Conservation (phyloP, 2,888 invertebrate genomes). For the Neelides folsomi region DNA sequence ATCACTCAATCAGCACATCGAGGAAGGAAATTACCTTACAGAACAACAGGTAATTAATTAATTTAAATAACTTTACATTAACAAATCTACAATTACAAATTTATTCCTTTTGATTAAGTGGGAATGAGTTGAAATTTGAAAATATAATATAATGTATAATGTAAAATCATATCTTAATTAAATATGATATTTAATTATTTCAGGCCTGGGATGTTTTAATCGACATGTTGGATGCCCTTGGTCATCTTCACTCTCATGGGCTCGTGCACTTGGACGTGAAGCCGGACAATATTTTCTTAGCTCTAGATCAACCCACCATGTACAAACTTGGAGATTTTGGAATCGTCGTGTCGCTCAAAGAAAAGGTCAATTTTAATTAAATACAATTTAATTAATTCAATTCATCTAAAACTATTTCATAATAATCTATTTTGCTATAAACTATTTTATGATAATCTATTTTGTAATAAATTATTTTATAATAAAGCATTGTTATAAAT, state of each 20-base stretch:
- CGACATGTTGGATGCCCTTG: slow-evolving; percentile 44
- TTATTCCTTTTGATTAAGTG: slow-evolving; percentile 1
- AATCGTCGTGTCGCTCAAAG: slow-evolving; percentile 50
- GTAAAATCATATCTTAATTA: slow-evolving; percentile 4
- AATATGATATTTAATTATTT: slow-evolving; percentile 5
- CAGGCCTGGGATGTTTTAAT: slow-evolving; percentile 31
- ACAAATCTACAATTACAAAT: slow-evolving; percentile 1
- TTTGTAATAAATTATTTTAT: too few species aligned
- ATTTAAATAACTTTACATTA: background rate
- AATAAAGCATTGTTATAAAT: too few species aligned
- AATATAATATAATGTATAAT: background rate
- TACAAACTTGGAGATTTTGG: slow-evolving; percentile 67
- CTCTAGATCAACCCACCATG: slow-evolving; percentile 43
- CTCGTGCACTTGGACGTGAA: slow-evolving; percentile 64
- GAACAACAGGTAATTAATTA: slow-evolving; percentile 15
- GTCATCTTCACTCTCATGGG: slow-evolving; percentile 53
- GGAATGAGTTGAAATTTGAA: background rate
- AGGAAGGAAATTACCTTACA: slow-evolving; percentile 20
- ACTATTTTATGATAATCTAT: too few species aligned
- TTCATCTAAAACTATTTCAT: too few species aligned
- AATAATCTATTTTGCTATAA: too few species aligned
- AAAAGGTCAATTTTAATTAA: slow-evolving; percentile 37
- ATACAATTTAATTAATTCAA: too few species aligned
- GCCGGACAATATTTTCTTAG: slow-evolving; percentile 60
- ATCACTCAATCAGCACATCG: slow-evolving; percentile 28